Base-by-base conservation (phyloP, 2,888 invertebrate species). In the Lycocerus yunnanus region DNA sequence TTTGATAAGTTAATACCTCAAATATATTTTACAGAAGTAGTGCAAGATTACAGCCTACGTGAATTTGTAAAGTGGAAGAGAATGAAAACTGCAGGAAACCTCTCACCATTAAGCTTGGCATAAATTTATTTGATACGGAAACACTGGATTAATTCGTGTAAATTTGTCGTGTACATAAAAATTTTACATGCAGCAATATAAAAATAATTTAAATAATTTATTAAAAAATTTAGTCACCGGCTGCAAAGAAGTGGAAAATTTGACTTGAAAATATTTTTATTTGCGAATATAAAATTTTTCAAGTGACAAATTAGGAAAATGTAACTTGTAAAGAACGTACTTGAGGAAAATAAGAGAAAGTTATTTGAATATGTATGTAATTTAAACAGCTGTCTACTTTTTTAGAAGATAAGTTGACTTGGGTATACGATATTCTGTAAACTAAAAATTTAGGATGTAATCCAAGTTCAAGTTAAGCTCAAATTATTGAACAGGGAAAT, bases 11-110 rank as follows among this genome's bases (percentile, higher is more conserved):
- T 63, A 63, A 63, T 63, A 63, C 61, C 61, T 63, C 14, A 63
- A 63, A 63, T 63, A 63, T 63, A 63, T 63, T 63, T 63, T 63
- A 63, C 61, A 63, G 61, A 63, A 63, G 61, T 63, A 63, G 61
- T 63, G 61, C 61, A 63, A 63, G 61, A 63, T 63, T 63, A 63
- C 61, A 63, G 61, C 61, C 61, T 63, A 63, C 20, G 61, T 63
- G 61, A 18, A 63, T 63, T 63, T 63, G 61, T 20, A 63, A 63
- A 63, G 61, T 63, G 61, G 61, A 63, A 63, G 61, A 63, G 61
- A 63, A 63, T 63, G 61, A 63, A 63, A 63, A 63, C 61, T 63
- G 61, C 61, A 63, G 61, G 61, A 63, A 63, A 63, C 20, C 61
- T 63, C 61, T 63, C 61, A 63, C 61, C 61, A 63, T 63, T 63